Evolutionary conservation across 2,888 invertebrate species (phyloP).

Genomic region (Buathra laborator): DNA sequence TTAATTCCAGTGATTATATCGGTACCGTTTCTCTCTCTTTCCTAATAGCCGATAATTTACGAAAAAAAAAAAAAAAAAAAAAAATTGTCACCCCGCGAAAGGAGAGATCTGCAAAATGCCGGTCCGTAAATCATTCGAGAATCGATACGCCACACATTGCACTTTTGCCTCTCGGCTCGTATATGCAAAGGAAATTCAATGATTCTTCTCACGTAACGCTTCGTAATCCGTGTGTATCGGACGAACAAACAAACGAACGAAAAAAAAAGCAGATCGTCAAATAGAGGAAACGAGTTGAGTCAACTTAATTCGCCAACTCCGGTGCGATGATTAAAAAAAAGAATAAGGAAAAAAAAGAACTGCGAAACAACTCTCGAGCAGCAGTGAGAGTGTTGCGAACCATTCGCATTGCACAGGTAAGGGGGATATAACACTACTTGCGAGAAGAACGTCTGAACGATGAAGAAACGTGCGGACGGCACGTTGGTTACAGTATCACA

Average conservation of each 20-base stretch:
- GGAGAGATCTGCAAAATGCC: not conserved
- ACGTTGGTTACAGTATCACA: not conserved
- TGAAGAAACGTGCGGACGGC: conserved; percentile 17
- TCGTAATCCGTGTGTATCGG: not conserved
- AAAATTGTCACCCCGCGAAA: not conserved
- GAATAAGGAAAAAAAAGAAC: not conserved
- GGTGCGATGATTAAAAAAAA: not conserved
- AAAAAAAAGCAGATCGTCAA: conserved; percentile 5
- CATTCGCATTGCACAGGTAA: not conserved
- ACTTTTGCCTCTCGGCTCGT: not conserved
- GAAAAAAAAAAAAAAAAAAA: not conserved
- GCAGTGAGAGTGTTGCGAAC: conserved; percentile 2
- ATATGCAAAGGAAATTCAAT: not conserved
- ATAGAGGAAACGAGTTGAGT: conserved; percentile 21
- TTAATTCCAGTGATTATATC: not conserved
- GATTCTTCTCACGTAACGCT: conserved; percentile 1
- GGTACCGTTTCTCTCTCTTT: not conserved
- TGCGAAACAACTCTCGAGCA: not conserved
- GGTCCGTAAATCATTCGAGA: not conserved
- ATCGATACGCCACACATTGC: not conserved
- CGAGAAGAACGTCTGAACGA: conserved; percentile 7
- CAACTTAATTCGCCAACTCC: conserved; percentile 7
- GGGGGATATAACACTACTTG: not conserved
- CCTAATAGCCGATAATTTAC: not conserved
- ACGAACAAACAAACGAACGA: too few species aligned